Evolutionary conservation across 2,888 invertebrate species (phyloP).

Genomic region (Drosophila mettleri): DNA sequence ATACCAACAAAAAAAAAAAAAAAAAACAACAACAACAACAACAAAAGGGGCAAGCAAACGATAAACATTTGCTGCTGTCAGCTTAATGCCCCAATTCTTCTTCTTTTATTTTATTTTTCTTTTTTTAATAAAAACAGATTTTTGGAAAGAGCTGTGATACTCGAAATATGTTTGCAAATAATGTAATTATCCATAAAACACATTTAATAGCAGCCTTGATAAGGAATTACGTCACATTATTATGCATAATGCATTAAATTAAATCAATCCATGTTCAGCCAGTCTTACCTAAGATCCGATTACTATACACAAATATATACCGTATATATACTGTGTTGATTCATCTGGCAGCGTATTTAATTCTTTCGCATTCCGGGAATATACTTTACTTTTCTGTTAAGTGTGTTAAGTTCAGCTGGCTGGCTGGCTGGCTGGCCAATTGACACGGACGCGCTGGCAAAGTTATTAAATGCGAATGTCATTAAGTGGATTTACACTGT

Average conservation of each 20-base stretch:
- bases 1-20: constrained; percentile 3
- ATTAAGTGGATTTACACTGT: constrained; percentile 49
- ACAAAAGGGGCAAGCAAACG: constrained; percentile 14
- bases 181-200: constrained; percentile 44
- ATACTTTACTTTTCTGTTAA: neutral
- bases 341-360: neutral
- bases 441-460: constrained; percentile 25
- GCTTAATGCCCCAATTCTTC: constrained; percentile 35
- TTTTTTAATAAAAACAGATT: constrained; percentile 21
- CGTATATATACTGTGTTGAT: neutral
- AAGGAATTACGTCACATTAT: neutral
- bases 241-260: neutral
- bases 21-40: constrained; percentile 13
- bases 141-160: neutral
- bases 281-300: constrained; percentile 4
- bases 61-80: constrained; percentile 49
- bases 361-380: neutral
- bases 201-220: neutral
- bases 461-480: constrained; percentile 40
- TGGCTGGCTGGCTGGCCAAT: constrained; percentile 26
- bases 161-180: constrained; percentile 33
- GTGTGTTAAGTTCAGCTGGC: constrained; percentile 24
- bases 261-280: neutral
- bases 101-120: neutral
- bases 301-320: neutral